Base-by-base conservation (phyloP, 92 coral and sea anemone genomes). In the Scolanthus callimorphus region DNA sequence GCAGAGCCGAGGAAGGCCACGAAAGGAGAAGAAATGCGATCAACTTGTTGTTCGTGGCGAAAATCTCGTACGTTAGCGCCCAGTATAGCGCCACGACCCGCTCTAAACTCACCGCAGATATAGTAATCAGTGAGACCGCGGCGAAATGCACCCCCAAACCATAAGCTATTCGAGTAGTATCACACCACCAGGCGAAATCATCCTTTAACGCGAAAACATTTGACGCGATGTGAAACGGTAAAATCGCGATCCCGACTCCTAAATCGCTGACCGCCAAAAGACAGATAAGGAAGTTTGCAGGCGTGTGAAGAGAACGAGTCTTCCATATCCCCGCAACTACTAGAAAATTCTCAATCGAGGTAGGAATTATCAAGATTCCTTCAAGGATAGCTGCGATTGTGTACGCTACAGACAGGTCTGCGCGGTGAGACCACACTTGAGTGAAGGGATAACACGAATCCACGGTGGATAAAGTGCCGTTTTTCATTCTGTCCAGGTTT, bases 231-330 rank as follows among this genome's bases (percentile, higher is more conserved):
- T 67, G 74, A 27, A 67, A 67, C 21, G 74, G 74, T 17, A 67
- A 47, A 11, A 59, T 63, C 4, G 51, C 44, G 4, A 67, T 39
- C 19, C 74, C 74, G 17, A 67, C 74, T 11, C 74, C 74, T 3
- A 67, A 17, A 20, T 67, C 74, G 3, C 60, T 49, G 23, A 54
- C 39, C 1, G 74, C 74, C 20, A 67, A 44, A 9, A 49, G 63
- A 22, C 74, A 67, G 9, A 67, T 67, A 29, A 67, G 63, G 25
- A 67, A 67, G 20, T 67, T 67, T 37, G 74, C 62, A 6, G 74
- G 74, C 3, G 74, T 53, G 34, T 67, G 64, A 9, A 67, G 64
- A 19, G 74, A 55, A 6, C 55, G 62, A 12, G 74, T 67, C 55
- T 57, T 57, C 17, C 46, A 67, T 27, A 67, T 67, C 55, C 74